A percentile compares a stretch with the other conserved stretches of the same genome.
Conservation (phyloP, 2,797 vertebrate species). For the Lithobates sylvaticus region DNA sequence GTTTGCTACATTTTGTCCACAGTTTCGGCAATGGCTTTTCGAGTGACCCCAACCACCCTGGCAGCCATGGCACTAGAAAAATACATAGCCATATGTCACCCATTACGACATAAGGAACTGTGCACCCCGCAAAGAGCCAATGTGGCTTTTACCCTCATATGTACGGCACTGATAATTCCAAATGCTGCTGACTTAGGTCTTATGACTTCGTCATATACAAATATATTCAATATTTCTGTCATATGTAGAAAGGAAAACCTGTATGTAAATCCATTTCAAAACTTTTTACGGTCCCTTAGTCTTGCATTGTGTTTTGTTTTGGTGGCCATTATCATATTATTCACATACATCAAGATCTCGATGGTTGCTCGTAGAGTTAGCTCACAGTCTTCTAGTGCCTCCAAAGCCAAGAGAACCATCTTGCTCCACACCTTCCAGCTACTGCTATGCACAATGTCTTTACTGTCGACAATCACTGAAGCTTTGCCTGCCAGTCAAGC, state of each 20-base stretch:
- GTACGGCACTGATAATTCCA: background rate
- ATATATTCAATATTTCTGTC: background rate
- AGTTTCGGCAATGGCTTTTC: conserved; percentile 68
- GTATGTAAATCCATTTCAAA: background rate
- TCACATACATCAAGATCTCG: conserved; percentile 79
- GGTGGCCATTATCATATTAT: conserved; percentile 70
- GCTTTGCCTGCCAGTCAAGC: conserved; percentile 65
- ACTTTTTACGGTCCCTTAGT: too few species aligned
- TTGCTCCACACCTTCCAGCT: conserved; percentile 74
- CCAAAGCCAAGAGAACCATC: conserved; percentile 79
- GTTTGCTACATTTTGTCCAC: conserved; percentile 65
- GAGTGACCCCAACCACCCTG: conserved; percentile 77
- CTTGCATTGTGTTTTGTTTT: conserved; percentile 65
- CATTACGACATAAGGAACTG: conserved; percentile 68
- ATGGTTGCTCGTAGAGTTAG: conserved; percentile 75
- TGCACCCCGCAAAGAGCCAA: conserved; percentile 66
- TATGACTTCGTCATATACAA: conserved; percentile 3
- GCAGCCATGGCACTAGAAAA: conserved; percentile 82
- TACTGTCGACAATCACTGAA: conserved; percentile 65
- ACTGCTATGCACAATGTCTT: conserved; percentile 68
- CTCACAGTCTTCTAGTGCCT: conserved; percentile 72
- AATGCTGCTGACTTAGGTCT: background rate
- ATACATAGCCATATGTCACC: conserved; percentile 78
- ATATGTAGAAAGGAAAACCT: background rate
- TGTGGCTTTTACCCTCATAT: conserved; percentile 60